phyloP scores from a whole-genome alignment of 2,888 invertebrate genomes.

The Empis stercorea region DNA sequence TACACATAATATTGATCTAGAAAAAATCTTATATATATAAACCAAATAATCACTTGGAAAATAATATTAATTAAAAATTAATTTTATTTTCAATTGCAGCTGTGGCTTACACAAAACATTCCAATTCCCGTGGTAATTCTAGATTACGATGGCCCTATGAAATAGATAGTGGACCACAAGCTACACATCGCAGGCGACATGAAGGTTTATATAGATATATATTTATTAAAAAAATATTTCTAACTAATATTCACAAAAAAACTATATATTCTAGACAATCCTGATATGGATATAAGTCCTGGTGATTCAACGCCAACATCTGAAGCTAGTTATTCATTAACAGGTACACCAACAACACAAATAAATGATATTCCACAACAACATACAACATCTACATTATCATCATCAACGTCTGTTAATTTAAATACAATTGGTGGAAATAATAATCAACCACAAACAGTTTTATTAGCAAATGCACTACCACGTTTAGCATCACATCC shows the following conservation, averaged over 20 bases:
- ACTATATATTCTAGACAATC: conserved; percentile 40
- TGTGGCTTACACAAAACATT: conserved; percentile 59
- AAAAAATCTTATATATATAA: not conserved
- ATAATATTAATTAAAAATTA: not conserved
- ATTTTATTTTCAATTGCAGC: conserved; percentile 2
- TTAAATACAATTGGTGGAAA: conserved; percentile 5
- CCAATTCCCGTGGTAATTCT: conserved; percentile 48
- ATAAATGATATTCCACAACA: conserved; percentile 14
- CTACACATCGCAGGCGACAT: conserved; percentile 32
- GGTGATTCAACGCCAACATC: conserved; percentile 80
- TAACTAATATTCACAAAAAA: not conserved
- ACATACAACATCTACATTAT: conserved; percentile 15
- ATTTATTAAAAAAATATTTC: not conserved
- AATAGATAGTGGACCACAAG: conserved; percentile 29
- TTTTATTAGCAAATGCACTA: conserved; percentile 42
- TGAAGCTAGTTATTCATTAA: conserved; percentile 53
- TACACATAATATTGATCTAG: too few species aligned
- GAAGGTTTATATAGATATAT: conserved; percentile 28
- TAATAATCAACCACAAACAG: conserved; percentile 18
- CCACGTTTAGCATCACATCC: conserved; percentile 40
- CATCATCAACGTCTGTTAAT: conserved; percentile 16
- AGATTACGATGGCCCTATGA: conserved; percentile 37
- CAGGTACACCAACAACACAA: conserved; percentile 33
- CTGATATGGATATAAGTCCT: conserved; percentile 92
- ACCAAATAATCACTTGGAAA: too few species aligned